Evolutionary conservation across 2,888 invertebrate genomes (phyloP).

Genomic region (Zygogramma bicolorata): DNA sequence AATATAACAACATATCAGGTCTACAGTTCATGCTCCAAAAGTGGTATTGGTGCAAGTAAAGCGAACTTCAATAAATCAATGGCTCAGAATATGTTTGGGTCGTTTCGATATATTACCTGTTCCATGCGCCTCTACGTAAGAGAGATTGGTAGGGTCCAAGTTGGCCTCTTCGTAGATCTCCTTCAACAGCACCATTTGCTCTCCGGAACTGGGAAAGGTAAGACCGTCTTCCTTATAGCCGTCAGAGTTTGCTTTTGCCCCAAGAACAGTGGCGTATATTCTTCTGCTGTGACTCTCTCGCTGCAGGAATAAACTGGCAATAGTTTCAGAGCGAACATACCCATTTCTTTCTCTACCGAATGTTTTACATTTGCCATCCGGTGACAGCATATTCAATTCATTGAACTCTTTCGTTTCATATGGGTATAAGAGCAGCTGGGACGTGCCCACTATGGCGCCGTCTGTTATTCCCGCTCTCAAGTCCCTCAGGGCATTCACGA

Average conservation of each 20-base stretch:
- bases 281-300: conserved; percentile 70
- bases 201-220: conserved; percentile 59
- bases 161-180: conserved; percentile 78
- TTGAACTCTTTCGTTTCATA: background rate
- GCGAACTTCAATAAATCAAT: too few species aligned
- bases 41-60: too few species aligned
- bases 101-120: conserved; percentile 76
- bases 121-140: conserved; percentile 89
- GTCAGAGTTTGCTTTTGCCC: conserved; percentile 62
- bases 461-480: conserved; percentile 34
- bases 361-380: conserved; percentile 88
- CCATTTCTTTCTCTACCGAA: conserved; percentile 89
- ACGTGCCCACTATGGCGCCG: conserved; percentile 65
- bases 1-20: background rate
- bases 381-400: conserved; percentile 80
- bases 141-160: conserved; percentile 76
- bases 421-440: background rate
- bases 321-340: conserved; percentile 85
- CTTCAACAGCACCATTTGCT: conserved; percentile 72
- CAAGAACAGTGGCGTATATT: conserved; percentile 67
- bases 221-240: conserved; percentile 63
- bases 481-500: conserved; percentile 41
- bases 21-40: too few species aligned
- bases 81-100: too few species aligned
- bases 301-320: conserved; percentile 79